These are phyloP conservation scores for Benitochromis conjunctus DNA, from an alignment of 2,113 vertebrate genomes.

Conservation along the genomic window DNA sequence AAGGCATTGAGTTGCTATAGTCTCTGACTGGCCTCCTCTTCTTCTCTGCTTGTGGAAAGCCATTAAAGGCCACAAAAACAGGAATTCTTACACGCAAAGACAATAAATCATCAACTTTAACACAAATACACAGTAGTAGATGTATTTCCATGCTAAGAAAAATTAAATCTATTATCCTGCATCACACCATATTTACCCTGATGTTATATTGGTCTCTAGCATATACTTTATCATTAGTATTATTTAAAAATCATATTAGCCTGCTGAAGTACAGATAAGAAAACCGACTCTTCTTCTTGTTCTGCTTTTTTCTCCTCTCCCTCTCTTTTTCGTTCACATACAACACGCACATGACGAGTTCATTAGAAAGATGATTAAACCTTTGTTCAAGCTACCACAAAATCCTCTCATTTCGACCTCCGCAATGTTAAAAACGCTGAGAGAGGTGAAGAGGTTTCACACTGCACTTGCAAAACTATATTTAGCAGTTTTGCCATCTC, in stretches of 20 bases:
- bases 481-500: constrained; percentile 51
- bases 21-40: neutral
- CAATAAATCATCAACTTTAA: neutral
- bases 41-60: neutral
- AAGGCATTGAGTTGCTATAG: neutral
- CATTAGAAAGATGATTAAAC: neutral
- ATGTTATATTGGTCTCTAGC: neutral
- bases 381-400: neutral
- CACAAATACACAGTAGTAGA: neutral
- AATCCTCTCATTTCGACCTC: neutral
- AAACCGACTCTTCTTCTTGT: neutral
- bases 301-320: neutral
- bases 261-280: neutral
- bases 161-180: neutral
- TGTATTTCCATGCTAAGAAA: neutral
- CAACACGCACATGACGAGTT: neutral
- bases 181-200: neutral
- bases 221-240: neutral
- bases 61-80: accelerated
- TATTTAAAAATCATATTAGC: neutral
- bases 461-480: constrained; percentile 40
- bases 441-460: constrained; percentile 47
- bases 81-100: neutral
- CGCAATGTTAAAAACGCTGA: neutral
- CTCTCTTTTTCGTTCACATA: neutral